Base-by-base conservation (phyloP, 2,797 vertebrate genomes). In the Paratrypauchen microcephalus region DNA sequence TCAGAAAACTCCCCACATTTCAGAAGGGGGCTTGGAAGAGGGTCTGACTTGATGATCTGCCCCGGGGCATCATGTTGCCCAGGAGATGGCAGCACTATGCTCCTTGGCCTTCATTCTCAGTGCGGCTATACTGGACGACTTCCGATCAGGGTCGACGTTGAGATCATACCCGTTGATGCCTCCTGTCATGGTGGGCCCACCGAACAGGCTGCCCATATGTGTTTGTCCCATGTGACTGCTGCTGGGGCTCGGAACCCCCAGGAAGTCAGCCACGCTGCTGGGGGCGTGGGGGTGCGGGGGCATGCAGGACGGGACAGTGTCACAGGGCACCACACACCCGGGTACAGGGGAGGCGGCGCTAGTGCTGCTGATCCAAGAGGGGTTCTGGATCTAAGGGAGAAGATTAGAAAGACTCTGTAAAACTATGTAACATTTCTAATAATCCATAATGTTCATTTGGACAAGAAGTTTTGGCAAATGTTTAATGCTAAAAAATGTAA, bases 81-180 rank as follows among this genome's bases (percentile, higher is more conserved):
- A 99, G 77, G 98, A 99, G 91, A 99, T 99, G 66, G 98, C 97
- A 0, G 98, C 98, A 24, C 98, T 99, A 94, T 99, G 98, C 94
- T 99, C 98, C 90, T 99, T 99, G 50, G 98, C 98, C 84, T 99
- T 99, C 97, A 99, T 99, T 77, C 98, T 93, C 85, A 99, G 93
- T 9, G 97, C 94, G 7, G 97, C 97, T 65, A 99, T 99, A 94
- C 98, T 99, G 73, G 98, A 99, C 55, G 94, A 98, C 92, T 99
- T 99, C 92, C 97, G 95, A 89, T 99, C 97, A 1, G 98, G 97
- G 90, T 99, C 98, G 13, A 95, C 92, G 64, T 95, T 96, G 85
- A 99, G 93, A 92, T 99, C 97, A 0, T 98, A 99, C 80, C 97
- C 96, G 0, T 98, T 99, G 90, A 99, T 95, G 70, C 95, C 91